Conservation (phyloP, 2,797 vertebrate species). For the Microcaecilia unicolor region DNA sequence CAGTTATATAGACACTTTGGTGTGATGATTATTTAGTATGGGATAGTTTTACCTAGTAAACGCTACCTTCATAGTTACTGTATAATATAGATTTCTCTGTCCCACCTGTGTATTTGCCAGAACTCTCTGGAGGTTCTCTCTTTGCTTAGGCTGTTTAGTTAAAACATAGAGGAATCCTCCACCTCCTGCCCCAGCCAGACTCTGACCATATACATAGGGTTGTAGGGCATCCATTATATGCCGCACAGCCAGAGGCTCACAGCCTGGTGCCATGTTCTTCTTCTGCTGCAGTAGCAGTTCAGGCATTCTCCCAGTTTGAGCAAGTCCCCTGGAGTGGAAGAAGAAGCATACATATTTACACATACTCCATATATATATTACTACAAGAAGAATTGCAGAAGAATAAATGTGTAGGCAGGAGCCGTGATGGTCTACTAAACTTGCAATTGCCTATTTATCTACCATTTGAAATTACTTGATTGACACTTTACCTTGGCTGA, state of each 20-base stretch:
- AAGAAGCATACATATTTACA: too few species aligned
- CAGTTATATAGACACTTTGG: too few species aligned
- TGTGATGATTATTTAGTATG: too few species aligned
- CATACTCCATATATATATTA: too few species aligned
- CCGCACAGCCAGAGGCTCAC: constrained; percentile 71
- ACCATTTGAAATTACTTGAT: too few species aligned
- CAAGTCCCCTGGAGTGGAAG: constrained; percentile 59
- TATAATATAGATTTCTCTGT: too few species aligned
- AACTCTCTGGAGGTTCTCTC: constrained; percentile 47
- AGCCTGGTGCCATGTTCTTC: constrained; percentile 85
- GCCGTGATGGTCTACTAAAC: too few species aligned
- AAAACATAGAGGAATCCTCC: constrained; percentile 85
- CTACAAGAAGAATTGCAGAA: too few species aligned
- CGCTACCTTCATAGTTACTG: too few species aligned
- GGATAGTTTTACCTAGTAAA: too few species aligned
- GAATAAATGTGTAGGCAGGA: too few species aligned
- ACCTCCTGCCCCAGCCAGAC: constrained; percentile 75
- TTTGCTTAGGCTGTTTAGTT: constrained; percentile 64
- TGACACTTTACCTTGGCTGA: constrained; percentile 58
- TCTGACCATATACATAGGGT: constrained; percentile 76
- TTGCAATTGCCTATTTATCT: too few species aligned
- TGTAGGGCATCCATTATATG: constrained; percentile 73
- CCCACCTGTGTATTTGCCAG: constrained; percentile 59
- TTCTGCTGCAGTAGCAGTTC: constrained; percentile 81
- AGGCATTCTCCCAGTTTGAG: constrained; percentile 63